Conservation (phyloP, 2,113 vertebrate species). For the Oryzias celebensis region DNA sequence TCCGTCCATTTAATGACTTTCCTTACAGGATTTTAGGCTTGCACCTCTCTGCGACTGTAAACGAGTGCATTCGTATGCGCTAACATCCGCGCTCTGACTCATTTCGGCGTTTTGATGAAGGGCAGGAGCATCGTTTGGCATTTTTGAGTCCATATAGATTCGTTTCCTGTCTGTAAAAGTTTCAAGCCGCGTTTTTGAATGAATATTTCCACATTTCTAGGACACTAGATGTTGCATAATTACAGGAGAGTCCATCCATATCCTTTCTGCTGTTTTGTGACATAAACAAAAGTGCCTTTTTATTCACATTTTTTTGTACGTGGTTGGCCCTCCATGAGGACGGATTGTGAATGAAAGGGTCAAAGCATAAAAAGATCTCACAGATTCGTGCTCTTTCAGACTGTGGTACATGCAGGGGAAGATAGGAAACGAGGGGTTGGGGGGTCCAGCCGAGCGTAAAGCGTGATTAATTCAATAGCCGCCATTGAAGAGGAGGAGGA, state of each 20-base stretch:
- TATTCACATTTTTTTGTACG: conserved; percentile 25
- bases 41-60: not conserved
- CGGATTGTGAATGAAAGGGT: conserved; percentile 11
- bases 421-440: conserved; percentile 21
- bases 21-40: conserved; percentile 35
- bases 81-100: too few species aligned
- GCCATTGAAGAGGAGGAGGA: conserved; percentile 86
- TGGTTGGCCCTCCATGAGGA: conserved; percentile 32
- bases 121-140: too few species aligned
- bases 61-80: not conserved
- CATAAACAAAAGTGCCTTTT: conserved; percentile 5
- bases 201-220: too few species aligned
- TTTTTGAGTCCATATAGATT: too few species aligned
- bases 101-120: too few species aligned
- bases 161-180: too few species aligned
- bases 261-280: too few species aligned
- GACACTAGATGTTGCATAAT: too few species aligned
- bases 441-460: conserved; percentile 81
- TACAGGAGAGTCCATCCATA: too few species aligned
- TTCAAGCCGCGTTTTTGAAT: too few species aligned
- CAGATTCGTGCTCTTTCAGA: conserved; percentile 42
- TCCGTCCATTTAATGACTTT: conserved; percentile 60
- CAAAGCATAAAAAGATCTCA: conserved; percentile 18
- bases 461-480: conserved; percentile 93
- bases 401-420: not conserved